Evolutionary conservation across 2,113 vertebrate genomes (phyloP).

Genomic region (Mustelus asterias): DNA sequence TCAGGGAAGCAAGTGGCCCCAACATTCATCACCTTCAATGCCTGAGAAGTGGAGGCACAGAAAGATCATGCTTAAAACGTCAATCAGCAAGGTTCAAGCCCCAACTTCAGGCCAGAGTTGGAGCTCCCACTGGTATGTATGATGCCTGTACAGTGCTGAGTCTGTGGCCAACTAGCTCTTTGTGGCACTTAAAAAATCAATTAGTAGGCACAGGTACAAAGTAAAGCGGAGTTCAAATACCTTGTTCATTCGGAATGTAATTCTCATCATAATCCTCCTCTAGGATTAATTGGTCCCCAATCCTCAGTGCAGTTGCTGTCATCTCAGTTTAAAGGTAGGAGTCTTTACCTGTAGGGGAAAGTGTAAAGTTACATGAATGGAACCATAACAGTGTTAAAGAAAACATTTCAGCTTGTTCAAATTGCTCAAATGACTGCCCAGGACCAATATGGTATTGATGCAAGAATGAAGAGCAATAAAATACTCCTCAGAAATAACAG

Average conservation of each 20-base stretch:
- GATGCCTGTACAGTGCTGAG: neutral
- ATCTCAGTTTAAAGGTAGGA: constrained; percentile 47
- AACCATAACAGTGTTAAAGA: neutral
- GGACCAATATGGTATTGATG: neutral
- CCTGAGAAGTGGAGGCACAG: neutral
- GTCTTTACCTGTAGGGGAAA: neutral
- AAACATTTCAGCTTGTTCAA: neutral
- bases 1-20: neutral
- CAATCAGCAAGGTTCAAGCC: neutral
- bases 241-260: constrained; percentile 63
- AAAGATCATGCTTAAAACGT: neutral
- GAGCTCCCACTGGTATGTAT: neutral
- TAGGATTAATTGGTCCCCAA: constrained; percentile 83
- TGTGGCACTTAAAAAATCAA: neutral
- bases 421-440: neutral
- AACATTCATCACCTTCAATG: no score
- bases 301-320: constrained; percentile 54
- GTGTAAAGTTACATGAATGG: neutral
- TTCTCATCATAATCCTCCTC: constrained; percentile 79
- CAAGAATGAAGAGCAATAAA: neutral
- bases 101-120: neutral
- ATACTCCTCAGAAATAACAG: neutral
- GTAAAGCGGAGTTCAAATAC: constrained; percentile 38
- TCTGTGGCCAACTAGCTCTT: neutral
- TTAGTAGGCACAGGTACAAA: neutral